phyloP scores from a whole-genome alignment of 1,140 invertebrate genomes.

The Laodelphax striatellus region DNA sequence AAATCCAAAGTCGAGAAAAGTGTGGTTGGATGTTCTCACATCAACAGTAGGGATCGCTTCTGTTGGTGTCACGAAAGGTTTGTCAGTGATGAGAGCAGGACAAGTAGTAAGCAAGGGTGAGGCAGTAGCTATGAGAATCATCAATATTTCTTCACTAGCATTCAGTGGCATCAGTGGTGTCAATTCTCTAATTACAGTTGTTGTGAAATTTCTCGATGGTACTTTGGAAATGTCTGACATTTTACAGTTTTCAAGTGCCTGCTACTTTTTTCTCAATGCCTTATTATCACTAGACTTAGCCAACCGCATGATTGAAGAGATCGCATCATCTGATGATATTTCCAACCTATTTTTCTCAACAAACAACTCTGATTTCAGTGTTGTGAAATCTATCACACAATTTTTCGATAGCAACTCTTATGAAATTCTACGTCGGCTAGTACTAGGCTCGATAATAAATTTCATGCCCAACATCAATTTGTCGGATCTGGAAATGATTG shows the following conservation, averaged over 20 bases:
- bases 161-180: constrained; percentile 8
- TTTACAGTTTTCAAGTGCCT: constrained; percentile 7
- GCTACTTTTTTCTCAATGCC: constrained; percentile 12
- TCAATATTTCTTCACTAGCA: constrained; percentile 9
- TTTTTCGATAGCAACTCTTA: constrained; percentile 5
- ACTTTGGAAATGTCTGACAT: constrained; percentile 7
- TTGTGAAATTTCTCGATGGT: constrained; percentile 7
- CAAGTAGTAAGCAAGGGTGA: neutral
- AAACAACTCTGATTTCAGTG: constrained; percentile 1
- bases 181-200: constrained; percentile 7
- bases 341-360: constrained; percentile 1
- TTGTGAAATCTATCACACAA: constrained; percentile 3
- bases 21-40: constrained; percentile 5
- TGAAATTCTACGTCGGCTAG: neutral
- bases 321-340: constrained; percentile 2
- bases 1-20: constrained; percentile 9
- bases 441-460: neutral
- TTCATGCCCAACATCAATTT: constrained; percentile 9
- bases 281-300: constrained; percentile 5
- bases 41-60: constrained; percentile 10
- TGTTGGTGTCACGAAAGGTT: constrained; percentile 4
- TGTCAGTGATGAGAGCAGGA: neutral
- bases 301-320: constrained; percentile 6
- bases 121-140: neutral
- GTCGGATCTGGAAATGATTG: neutral